Conservation (phyloP, 2,888 invertebrate genomes). For the Acanthosoma haemorrhoidale region DNA sequence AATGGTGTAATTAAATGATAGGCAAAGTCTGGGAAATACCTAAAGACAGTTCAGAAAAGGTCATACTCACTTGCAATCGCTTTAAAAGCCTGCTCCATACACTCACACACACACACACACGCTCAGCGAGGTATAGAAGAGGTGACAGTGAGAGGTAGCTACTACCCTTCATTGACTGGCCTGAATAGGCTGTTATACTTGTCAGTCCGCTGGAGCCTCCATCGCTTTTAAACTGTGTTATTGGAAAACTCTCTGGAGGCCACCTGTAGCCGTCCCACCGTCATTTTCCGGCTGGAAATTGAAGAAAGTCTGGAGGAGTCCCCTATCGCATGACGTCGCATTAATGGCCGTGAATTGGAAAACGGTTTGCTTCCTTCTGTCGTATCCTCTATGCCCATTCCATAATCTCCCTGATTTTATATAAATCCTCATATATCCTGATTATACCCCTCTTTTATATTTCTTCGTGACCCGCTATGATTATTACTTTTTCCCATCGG, state of each 20-base stretch:
- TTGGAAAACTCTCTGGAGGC: neutral
- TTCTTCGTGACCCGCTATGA: too few relatives aligned
- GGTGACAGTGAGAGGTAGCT: conserved; percentile 2
- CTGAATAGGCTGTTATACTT: conserved; percentile 1
- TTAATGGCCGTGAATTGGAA: neutral
- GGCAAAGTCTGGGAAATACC: too few relatives aligned
- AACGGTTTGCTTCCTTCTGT: neutral
- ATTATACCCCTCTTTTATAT: too few relatives aligned
- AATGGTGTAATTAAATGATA: too few relatives aligned
- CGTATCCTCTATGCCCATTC: neutral
- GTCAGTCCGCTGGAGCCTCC: neutral
- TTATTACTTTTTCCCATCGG: too few relatives aligned
- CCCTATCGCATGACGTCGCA: neutral
- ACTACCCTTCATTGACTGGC: neutral
- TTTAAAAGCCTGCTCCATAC: too few relatives aligned
- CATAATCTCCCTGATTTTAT: too few relatives aligned
- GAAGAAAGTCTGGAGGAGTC: neutral
- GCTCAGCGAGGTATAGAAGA: neutral
- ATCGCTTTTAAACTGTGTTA: too few relatives aligned
- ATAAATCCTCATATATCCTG: too few relatives aligned
- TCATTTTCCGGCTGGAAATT: neutral
- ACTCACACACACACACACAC: too few relatives aligned
- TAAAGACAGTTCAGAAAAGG: too few relatives aligned
- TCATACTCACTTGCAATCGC: too few relatives aligned
- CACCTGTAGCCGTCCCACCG: neutral